Percentiles rank a stretch among this genome's conserved stretches.
Conservation (phyloP, 2,888 invertebrate genomes). For the Unio pictorum region DNA sequence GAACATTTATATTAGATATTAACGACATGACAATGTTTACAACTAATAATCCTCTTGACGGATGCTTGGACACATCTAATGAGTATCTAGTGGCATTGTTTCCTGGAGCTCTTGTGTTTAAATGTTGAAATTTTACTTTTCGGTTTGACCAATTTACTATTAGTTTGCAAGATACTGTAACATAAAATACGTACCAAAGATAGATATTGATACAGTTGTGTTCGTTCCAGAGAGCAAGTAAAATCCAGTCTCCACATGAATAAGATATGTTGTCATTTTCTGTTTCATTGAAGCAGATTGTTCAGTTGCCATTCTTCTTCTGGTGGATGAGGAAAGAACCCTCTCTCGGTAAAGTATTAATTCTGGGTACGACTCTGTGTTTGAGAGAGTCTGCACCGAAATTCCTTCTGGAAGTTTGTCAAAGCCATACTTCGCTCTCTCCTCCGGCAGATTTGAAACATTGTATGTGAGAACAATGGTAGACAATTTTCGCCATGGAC, state of each 20-base stretch:
- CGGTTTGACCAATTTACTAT: no score
- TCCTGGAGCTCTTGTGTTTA: no score
- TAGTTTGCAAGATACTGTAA: no score
- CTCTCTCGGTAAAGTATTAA: slow-evolving; percentile 28
- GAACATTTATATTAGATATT: no score
- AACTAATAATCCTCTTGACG: no score
- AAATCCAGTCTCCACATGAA: slow-evolving; percentile 33
- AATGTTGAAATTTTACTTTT: no score
- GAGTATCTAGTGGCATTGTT: no score
- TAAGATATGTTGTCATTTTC: slow-evolving; percentile 28
- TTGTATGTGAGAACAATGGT: slow-evolving; percentile 19
- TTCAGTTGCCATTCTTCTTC: slow-evolving; percentile 17
- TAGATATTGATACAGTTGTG: slow-evolving; percentile 27
- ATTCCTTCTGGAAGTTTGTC: slow-evolving; percentile 10
- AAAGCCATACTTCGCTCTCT: slow-evolving; percentile 27
- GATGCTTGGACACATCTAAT: no score
- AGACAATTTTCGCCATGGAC: slow-evolving; percentile 24
- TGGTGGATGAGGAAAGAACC: slow-evolving; percentile 20
- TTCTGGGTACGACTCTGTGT: slow-evolving; percentile 17
- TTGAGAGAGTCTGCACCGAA: slow-evolving; percentile 9
- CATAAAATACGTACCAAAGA: slow-evolving; percentile 18
- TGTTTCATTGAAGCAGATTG: slow-evolving; percentile 1
- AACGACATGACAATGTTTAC: no score
- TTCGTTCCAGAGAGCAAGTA: slow-evolving; percentile 34
- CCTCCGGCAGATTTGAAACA: slow-evolving; percentile 23